phyloP scores from a whole-genome alignment of 2,888 invertebrate genomes.

The Chydorus sphaericus region DNA sequence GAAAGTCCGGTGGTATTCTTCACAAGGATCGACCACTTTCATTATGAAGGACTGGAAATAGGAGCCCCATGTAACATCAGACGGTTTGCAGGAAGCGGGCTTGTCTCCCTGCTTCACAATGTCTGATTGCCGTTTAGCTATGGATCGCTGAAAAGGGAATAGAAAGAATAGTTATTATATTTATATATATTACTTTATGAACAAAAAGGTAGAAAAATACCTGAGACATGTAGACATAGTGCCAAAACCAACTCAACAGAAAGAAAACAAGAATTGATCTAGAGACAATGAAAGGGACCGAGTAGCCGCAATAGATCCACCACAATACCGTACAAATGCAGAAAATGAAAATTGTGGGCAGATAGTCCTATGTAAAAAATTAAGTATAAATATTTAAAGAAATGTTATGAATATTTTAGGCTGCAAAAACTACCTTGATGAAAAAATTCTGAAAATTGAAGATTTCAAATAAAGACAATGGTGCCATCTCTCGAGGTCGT shows the following conservation, averaged over 20 bases:
- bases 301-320: neutral
- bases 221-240: neutral
- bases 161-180: neutral
- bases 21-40: neutral
- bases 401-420: neutral
- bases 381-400: neutral
- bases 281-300: neutral
- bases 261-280: neutral
- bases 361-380: neutral
- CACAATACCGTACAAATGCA: neutral
- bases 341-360: neutral
- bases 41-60: no score
- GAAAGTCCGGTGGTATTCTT: neutral
- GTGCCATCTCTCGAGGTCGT: no score
- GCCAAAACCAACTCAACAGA: neutral
- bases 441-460: no score
- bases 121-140: neutral
- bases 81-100: neutral
- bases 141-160: neutral
- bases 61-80: no score
- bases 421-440: neutral
- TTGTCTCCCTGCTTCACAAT: neutral
- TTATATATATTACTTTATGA: neutral
- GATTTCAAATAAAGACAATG: no score
- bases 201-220: neutral